These are phyloP conservation scores for Rhorus exstirpatorius DNA, from an alignment of 2,888 invertebrate species.

Conservation along the genomic window DNA sequence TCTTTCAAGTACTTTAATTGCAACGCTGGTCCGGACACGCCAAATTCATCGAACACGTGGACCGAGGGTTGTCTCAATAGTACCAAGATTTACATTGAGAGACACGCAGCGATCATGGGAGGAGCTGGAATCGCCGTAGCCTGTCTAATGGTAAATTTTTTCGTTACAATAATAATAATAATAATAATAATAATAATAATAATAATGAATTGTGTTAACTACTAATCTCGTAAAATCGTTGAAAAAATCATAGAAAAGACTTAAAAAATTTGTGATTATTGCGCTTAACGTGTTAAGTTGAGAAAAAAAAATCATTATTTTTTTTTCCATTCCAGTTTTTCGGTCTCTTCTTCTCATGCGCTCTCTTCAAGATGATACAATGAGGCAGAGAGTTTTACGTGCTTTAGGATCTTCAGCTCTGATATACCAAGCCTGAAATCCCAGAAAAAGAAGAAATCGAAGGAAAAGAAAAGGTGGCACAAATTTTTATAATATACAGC, in stretches of 20 bases:
- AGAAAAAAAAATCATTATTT: neutral
- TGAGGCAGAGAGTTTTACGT: conserved; percentile 75
- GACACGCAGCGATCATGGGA: conserved; percentile 93
- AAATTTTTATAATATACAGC: neutral
- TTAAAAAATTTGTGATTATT: too few relatives aligned
- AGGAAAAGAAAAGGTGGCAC: neutral
- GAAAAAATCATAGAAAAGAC: too few relatives aligned
- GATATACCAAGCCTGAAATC: conserved; percentile 25
- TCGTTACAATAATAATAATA: neutral
- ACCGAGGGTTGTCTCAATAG: conserved; percentile 92
- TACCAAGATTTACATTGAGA: conserved; percentile 90
- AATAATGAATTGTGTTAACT: too few relatives aligned
- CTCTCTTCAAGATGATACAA: conserved; percentile 94
- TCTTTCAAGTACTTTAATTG: conserved; percentile 85
- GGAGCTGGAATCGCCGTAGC: conserved; percentile 94
- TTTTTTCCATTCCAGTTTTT: conserved; percentile 88
- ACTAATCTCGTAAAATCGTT: too few relatives aligned
- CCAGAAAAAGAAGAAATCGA: conserved; percentile 4
- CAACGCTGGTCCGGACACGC: conserved; percentile 77
- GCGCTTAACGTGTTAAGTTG: too few relatives aligned
- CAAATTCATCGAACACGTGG: conserved; percentile 89
- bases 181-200: too few relatives aligned
- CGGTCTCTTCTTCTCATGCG: conserved; percentile 94
- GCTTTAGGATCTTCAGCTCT: conserved; percentile 37
- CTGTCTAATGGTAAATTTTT: conserved; percentile 91